Conservation (phyloP, 2,113 vertebrate genomes). For the Thinocorus orbignyianus region DNA sequence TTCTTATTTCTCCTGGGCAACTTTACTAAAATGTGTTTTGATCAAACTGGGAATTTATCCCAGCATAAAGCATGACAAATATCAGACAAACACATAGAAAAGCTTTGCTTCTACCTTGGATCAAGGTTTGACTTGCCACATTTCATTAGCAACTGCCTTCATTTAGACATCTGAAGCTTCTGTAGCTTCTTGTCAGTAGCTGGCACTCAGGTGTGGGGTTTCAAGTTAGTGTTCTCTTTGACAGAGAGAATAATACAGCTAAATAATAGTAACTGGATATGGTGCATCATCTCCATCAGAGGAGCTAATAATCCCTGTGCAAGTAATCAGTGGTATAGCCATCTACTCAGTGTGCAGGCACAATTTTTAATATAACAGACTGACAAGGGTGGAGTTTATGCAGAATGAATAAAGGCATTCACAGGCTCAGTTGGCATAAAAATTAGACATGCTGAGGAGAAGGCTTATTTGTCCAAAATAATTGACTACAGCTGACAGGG, state of each 20-base stretch:
- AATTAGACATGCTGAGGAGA: neutral
- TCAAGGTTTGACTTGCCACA: slow-evolving; percentile 8
- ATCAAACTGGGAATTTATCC: slow-evolving; percentile 4
- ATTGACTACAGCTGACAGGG: neutral
- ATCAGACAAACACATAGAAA: neutral
- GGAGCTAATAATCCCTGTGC: neutral
- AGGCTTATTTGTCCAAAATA: slow-evolving; percentile 27
- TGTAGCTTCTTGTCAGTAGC: neutral
- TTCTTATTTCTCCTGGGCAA: slow-evolving; percentile 25
- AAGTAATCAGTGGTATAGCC: neutral
- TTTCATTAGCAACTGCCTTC: slow-evolving; percentile 2
- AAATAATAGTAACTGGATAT: neutral
- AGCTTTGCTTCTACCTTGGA: slow-evolving; percentile 19
- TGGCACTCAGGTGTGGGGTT: neutral
- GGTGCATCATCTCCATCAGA: neutral
- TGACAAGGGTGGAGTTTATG: neutral
- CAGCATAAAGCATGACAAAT: neutral
- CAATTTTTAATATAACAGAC: neutral
- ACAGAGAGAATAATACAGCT: neutral
- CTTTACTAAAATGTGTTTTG: slow-evolving; percentile 1
- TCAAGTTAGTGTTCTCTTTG: neutral
- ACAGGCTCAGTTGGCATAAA: neutral
- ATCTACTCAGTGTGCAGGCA: neutral
- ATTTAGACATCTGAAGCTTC: neutral
- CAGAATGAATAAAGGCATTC: slow-evolving; percentile 4